These are phyloP conservation scores for Cephalopterus ornatus DNA, from an alignment of 2,113 vertebrate species.

Conservation along the genomic window DNA sequence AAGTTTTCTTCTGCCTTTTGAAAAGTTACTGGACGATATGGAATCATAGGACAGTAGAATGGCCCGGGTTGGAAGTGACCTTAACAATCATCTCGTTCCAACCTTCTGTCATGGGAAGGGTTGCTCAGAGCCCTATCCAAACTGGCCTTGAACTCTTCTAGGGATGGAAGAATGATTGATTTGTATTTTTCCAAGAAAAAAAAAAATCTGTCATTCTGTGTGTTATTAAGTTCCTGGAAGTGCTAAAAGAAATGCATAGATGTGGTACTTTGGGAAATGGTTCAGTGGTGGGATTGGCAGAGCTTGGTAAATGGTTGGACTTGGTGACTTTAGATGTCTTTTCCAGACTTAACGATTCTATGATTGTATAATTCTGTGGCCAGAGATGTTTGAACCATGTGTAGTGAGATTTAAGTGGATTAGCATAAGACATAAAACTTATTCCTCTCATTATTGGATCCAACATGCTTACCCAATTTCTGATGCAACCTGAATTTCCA, in stretches of 20 bases:
- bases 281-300: neutral
- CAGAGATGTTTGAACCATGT: neutral
- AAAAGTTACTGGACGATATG: neutral
- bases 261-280: neutral
- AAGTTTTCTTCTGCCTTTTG: neutral
- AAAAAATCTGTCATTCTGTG: rapidly evolving
- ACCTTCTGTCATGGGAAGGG: neutral
- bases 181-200: neutral
- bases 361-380: neutral
- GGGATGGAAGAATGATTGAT: too few species aligned
- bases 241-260: neutral
- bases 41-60: neutral
- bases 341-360: neutral
- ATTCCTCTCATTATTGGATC: neutral
- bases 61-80: too few species aligned
- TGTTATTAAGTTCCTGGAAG: neutral
- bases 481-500: neutral
- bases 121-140: neutral
- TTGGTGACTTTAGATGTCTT: neutral
- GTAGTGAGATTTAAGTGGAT: neutral
- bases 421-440: rapidly evolving
- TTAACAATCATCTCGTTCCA: neutral
- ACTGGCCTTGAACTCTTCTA: neutral
- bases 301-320: too few species aligned
- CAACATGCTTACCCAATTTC: neutral